Base-by-base conservation (phyloP, 2,888 invertebrate species). In the Ormyrus pomaceus region DNA sequence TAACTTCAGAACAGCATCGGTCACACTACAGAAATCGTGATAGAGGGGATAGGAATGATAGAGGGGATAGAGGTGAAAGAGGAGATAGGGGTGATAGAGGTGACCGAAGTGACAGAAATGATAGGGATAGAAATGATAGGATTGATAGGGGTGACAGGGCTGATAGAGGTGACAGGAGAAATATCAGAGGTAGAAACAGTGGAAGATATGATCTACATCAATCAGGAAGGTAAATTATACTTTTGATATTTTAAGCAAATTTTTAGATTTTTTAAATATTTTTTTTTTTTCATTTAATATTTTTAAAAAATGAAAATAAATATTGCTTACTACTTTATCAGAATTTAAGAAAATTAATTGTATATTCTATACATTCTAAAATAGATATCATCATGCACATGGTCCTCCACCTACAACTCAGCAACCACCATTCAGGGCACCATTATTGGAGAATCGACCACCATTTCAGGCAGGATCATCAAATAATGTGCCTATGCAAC, bases 1-100 rank as follows among this genome's bases (percentile, higher is more conserved):
- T 91, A 81, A 87, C 91, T 78, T 82, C 87, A 82, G 86, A 90
- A 79, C 85, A 89, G 84, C 88, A 88, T 73, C 83, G 87, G 70
- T 10, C 66, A 11, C 72, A 73, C 2, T 83, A 85, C 58, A 79
- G 86, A 72, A 83, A 82, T 51, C 83, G 87, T 8, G 87, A 86
- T 11, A 85, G 87, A 46, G 86, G 86, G 6, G 84, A 87, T 34
- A 86, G 88, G 64, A 84, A 86, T 55, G 86, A 85, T 6, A 84
- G 86, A 13, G 80, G 87, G 53, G 87, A 87, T 75, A 86, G 87
- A 80, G 84, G 87, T 82, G 71, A 69, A 7, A 84, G 87, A 73
- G 79, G 83, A 6, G 72, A 83, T 78, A 84, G 86, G 82, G 84
- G 85, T 77, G 81, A 64, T 64, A 83, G 85, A 53, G 79, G 83